phyloP scores from a whole-genome alignment of 1,140 invertebrate species.

The Drosophila ananassae region DNA sequence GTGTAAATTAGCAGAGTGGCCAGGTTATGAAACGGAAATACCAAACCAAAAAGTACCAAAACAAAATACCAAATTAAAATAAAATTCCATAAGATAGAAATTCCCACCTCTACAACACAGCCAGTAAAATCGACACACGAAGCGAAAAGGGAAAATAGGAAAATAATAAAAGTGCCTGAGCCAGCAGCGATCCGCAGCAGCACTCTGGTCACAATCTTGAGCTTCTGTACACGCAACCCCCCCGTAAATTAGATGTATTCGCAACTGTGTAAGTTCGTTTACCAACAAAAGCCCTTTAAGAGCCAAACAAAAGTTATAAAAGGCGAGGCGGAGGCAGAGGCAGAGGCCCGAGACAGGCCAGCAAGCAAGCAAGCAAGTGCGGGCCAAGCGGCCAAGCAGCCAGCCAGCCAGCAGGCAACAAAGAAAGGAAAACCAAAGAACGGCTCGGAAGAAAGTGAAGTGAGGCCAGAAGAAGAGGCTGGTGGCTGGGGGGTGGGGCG shows the following conservation, averaged over 20 bases:
- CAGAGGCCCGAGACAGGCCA: constrained; percentile 17
- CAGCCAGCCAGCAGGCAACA: constrained; percentile 30
- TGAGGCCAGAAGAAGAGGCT: background rate
- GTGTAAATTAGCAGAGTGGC: no score
- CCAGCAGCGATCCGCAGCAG: background rate
- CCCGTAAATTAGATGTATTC: constrained; percentile 35
- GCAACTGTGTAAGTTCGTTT: constrained; percentile 52
- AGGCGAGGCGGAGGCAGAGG: constrained; percentile 15
- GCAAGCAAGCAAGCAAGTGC: constrained; percentile 4
- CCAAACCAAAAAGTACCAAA: no score
- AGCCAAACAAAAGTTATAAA: constrained; percentile 16
- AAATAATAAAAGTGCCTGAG: constrained; percentile 4
- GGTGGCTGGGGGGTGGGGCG: background rate
- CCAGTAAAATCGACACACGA: constrained; percentile 3
- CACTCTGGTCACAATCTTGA: background rate
- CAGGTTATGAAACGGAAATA: no score
- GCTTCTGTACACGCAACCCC: background rate
- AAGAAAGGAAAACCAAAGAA: constrained; percentile 68
- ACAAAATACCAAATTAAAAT: no score
- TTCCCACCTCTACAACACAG: background rate
- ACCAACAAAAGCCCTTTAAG: background rate
- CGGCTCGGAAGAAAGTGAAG: constrained; percentile 26
- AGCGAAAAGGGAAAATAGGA: constrained; percentile 5
- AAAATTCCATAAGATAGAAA: background rate
- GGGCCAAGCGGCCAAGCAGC: constrained; percentile 1